phyloP scores from a whole-genome alignment of 2,797 vertebrate genomes.

The Decapterus maruadsi region DNA sequence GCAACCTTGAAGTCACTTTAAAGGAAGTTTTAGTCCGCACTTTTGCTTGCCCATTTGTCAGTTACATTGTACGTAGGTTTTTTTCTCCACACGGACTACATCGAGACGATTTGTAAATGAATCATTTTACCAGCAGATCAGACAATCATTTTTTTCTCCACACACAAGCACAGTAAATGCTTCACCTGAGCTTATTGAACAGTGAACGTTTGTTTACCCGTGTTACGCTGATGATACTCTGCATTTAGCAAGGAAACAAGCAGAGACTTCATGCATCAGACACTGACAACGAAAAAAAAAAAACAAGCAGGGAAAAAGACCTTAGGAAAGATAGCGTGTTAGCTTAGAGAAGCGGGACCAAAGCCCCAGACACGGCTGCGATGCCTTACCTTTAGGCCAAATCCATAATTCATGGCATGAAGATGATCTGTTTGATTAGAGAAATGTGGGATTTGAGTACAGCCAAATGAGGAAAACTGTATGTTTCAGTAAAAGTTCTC shows the following conservation, averaged over 20 bases:
- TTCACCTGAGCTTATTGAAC: slow-evolving; percentile 29
- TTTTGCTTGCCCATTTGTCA: slow-evolving; percentile 73
- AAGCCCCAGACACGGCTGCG: slow-evolving; percentile 56
- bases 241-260: not conserved
- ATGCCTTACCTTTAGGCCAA: slow-evolving; percentile 61
- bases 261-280: slow-evolving; percentile 22
- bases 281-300: slow-evolving; percentile 10
- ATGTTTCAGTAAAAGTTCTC: slow-evolving; percentile 39
- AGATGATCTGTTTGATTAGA: slow-evolving; percentile 54
- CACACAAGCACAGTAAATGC: slow-evolving; percentile 25
- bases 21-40: slow-evolving; percentile 65
- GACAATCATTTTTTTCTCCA: slow-evolving; percentile 45
- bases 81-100: slow-evolving; percentile 22
- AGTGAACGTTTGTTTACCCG: not conserved
- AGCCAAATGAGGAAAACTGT: slow-evolving; percentile 28
- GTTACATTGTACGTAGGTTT: slow-evolving; percentile 48
- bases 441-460: slow-evolving; percentile 24
- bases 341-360: slow-evolving; percentile 47
- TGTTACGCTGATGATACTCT: slow-evolving; percentile 20
- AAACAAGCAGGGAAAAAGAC: slow-evolving; percentile 37
- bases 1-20: slow-evolving; percentile 88
- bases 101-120: slow-evolving; percentile 16
- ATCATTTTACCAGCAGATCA: slow-evolving; percentile 50
- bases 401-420: slow-evolving; percentile 52
- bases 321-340: slow-evolving; percentile 14